Percentiles rank a stretch among this genome's conserved stretches.
These are phyloP conservation scores for Sphecodes monilicornis DNA, from an alignment of 2,888 invertebrate species.

Conservation along the genomic window DNA sequence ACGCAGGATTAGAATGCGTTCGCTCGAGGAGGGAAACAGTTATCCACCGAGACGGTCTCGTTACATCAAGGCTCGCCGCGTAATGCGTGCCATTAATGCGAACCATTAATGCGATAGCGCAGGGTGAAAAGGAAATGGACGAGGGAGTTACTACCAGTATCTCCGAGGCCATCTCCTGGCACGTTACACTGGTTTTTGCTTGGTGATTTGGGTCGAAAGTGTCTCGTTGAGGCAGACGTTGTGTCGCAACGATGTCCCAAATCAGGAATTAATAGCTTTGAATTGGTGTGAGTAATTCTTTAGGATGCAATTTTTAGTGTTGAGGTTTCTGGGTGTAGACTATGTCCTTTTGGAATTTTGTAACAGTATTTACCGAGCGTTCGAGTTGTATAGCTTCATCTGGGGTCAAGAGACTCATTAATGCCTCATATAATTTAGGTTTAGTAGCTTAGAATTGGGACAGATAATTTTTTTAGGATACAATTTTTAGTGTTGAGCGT, in stretches of 20 bases:
- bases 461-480: no score
- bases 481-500: no score
- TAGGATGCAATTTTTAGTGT: no score
- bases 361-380: no score
- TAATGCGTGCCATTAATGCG: slow-evolving; percentile 16
- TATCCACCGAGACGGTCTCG: slow-evolving; percentile 64
- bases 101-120: background rate
- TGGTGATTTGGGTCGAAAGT: background rate
- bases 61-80: slow-evolving; percentile 30
- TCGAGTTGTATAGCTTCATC: no score
- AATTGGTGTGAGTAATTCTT: no score
- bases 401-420: no score
- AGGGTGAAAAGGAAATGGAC: background rate
- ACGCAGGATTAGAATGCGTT: slow-evolving; percentile 36
- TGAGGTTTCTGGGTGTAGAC: no score
- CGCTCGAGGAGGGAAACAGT: slow-evolving; percentile 38
- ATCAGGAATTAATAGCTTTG: background rate
- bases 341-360: no score
- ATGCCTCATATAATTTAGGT: no score
- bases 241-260: background rate
- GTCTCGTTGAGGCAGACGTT: background rate
- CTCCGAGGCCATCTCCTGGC: background rate
- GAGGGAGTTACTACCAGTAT: background rate
- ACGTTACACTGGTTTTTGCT: background rate
- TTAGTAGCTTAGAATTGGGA: no score